Evolutionary conservation across 2,888 invertebrate genomes (phyloP), one percentile per base, ranked within the genome.

Genomic region (Cataglyphis livida): DNA sequence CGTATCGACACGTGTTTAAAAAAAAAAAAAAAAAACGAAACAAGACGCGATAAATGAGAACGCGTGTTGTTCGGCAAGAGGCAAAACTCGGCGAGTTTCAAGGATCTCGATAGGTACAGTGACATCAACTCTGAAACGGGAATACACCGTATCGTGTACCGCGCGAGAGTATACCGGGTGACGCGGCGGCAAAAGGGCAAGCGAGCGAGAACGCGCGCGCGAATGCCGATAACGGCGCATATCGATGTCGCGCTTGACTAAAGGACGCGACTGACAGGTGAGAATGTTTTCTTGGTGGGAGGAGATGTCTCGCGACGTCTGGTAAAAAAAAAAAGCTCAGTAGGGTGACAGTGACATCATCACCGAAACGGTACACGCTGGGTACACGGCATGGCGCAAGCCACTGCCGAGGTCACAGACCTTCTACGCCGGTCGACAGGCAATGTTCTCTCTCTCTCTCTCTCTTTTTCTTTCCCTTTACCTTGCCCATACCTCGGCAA

Each of bases 371-470:
- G 90, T 91, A 91, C 91, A 91, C 88, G 86, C 48, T 84, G 85
- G 86, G 83, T 84, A 81, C 21, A 38, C 51, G 25, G 84, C 83
- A 85, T 84, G 83, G 84, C 85, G 89, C 90, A 91, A 91, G 91
- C 91, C 93, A 92, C 91, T 90, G 93, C 91, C 91, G 93, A 91
- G 93, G 93, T 93, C 93, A 94, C 92, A 92, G 94, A 94, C 94
- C 94, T 93, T 93, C 92, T 91, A 91, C 91, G 92, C 92, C 92
- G 92, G 90, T 92, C 90, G 92, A 91, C 90, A 92, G 91, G 91
- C 92, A 90, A 90, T 90, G 91, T 90, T 91, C 91, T 90, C 89
- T 81, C 89, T 88, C 87, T 87, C 85, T 84, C 79, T 88, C 48
- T 18, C 48, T 44, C 85, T 85, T 74, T 88, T 86, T 57, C 89